Base-by-base conservation (phyloP, 2,888 invertebrate genomes). In the Crossocerus cetratus region DNA sequence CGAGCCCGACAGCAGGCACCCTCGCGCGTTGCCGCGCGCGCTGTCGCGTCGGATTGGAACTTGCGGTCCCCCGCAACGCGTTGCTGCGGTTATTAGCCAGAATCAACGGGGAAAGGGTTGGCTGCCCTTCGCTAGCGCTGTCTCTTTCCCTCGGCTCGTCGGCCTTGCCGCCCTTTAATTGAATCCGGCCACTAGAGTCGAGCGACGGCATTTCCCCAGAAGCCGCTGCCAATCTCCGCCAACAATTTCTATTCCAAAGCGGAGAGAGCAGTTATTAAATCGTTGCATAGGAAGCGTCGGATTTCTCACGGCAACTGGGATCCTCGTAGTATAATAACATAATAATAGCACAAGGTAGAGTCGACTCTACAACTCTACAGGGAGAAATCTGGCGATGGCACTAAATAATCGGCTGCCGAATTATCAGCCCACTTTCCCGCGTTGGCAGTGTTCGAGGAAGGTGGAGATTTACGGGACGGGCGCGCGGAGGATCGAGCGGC, bases 41-140 rank as follows among this genome's bases (percentile, higher is more conserved):
- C n/a, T n/a, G n/a, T n/a, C n/a, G 32, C 8, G 32, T 11, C 32
- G 32, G 49, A 45, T 56, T 20, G 43, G 67, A 67, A 63, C 60
- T 60, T 23, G 49, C 61, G 74, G 74, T 74, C 68, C 68, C 55
- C 74, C 68, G 61, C 74, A 44, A 69, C 73, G 32, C 1, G 32
- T n/a, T 61, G 61, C 69, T 54, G 58, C 21, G 62, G 62, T 74
- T 74, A 69, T 74, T 74, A 74, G 55, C 23, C 61, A 14, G 45
- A 65, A 74, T 62, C 74, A 14, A 42, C 20, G 49, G 45, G 44
- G 65, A 73, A 62, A 64, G 63, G 68, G 68, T 58, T 53, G 57
- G n/a, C 49, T 65, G 57, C 44, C 45, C 43, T 49, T 45, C 45
- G n/a, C 23, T n/a, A 4, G 8, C 16, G 11, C 5, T 16, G 5